Percentiles rank a stretch among this genome's conserved stretches.
Conservation (phyloP, 2,888 invertebrate species). For the Lochmaea crataegi region DNA sequence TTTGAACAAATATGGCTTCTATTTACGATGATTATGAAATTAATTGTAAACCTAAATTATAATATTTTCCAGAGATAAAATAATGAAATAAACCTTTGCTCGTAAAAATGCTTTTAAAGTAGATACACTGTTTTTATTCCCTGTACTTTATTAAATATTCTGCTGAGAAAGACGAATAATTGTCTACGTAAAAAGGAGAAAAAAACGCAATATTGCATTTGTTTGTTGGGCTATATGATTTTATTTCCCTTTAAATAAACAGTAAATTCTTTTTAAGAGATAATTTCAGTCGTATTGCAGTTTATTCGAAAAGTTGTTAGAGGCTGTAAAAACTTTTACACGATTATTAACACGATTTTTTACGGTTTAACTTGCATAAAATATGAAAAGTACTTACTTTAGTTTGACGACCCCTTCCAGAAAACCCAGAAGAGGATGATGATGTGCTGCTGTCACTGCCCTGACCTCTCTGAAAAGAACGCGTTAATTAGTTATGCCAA, state of each 20-base stretch:
- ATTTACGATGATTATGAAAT: no score
- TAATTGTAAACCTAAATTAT: no score
- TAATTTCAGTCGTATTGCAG: neutral
- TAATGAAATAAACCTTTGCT: neutral
- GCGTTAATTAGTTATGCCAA: constrained; percentile 9
- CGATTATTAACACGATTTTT: neutral
- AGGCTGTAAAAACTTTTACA: neutral
- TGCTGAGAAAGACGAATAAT: neutral
- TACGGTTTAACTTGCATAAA: neutral
- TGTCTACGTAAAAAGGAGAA: neutral
- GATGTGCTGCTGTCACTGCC: constrained; percentile 65
- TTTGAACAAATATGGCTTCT: no score
- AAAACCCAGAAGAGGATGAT: constrained; percentile 59
- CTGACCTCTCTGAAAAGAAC: constrained; percentile 64
- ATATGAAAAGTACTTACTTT: constrained; percentile 67
- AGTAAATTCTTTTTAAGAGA: neutral
- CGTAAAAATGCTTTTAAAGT: neutral
- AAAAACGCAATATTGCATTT: neutral
- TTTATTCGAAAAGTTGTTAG: neutral
- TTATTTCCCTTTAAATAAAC: neutral
- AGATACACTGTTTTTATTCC: neutral
- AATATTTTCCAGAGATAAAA: neutral
- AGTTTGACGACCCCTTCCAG: constrained; percentile 66
- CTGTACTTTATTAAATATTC: neutral
- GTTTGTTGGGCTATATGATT: neutral